Evolutionary conservation across 2,888 invertebrate species (phyloP).

Genomic region (Dolomedes plantarius): DNA sequence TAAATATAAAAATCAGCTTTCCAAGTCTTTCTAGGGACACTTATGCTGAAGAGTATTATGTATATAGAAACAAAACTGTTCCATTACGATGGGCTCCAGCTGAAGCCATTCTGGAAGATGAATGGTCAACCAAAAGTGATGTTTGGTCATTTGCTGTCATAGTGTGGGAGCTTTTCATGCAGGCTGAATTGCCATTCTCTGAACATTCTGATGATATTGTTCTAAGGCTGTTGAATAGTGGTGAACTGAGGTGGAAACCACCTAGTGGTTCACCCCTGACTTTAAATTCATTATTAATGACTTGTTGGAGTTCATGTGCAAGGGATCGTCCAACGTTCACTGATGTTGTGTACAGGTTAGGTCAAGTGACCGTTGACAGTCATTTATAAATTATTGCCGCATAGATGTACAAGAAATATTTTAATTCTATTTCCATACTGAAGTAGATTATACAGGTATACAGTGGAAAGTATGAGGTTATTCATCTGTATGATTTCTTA

Average conservation of each 20-base stretch:
- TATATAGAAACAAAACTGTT: conserved; percentile 87
- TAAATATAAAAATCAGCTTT: conserved; percentile 89
- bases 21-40: conserved; percentile 87
- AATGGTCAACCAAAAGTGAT: conserved; percentile 94
- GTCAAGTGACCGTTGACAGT: conserved; percentile 74
- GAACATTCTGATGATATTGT: conserved; percentile 87
- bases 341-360: conserved; percentile 76
- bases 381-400: conserved; percentile 34
- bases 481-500: too few species aligned
- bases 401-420: too few species aligned
- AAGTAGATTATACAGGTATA: too few species aligned
- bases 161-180: conserved; percentile 91
- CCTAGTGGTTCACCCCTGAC: conserved; percentile 75
- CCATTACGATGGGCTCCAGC: conserved; percentile 92
- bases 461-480: too few species aligned
- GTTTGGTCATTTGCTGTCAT: conserved; percentile 93
- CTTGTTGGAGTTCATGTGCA: conserved; percentile 76
- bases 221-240: conserved; percentile 73
- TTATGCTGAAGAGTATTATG: conserved; percentile 92
- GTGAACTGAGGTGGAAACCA: conserved; percentile 72
- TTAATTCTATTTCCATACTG: too few species aligned
- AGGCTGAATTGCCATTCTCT: conserved; percentile 86
- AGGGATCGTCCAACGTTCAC: conserved; percentile 77
- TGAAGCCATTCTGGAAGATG: conserved; percentile 92
- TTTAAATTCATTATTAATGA: conserved; percentile 75